Base-by-base conservation (phyloP, 2,797 vertebrate genomes). In the Sebastes wilsoni region DNA sequence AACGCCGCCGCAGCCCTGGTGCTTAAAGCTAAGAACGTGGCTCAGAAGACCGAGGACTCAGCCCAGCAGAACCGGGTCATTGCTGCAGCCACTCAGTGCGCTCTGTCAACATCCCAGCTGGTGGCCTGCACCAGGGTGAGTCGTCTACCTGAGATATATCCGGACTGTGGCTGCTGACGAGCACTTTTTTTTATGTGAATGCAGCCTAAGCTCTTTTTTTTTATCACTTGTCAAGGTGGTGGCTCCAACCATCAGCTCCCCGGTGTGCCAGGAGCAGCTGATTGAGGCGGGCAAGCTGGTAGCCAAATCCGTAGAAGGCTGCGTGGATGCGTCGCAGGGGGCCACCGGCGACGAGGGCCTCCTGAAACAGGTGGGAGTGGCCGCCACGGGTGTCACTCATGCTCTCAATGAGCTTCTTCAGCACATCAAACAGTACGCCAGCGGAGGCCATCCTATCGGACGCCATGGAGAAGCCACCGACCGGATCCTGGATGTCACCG, bases 71-170 rank as follows among this genome's bases (percentile, higher is more conserved):
- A 97, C 8, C 96, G 98, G 11, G 98, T 99, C 80, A 99, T 99
- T 0, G 97, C 98, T 0, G 98, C 99, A 0, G 99, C 99, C 61
- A 99, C 98, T 0, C 98, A 99, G 88, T 99, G 98, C 0, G 98
- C 98, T 28, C 95, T 99, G 75, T 99, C 98, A 71, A 99, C 99
- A 6, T 99, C 99, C 61, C 99, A 99, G 90, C 96, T 99, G 75
- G 99, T 99, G 77, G 98, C 99, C 30, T 99, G 99, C 88, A 99
- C 99, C 70, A 96, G 98, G 96, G 98, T 99, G 87, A 96, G 96
- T 64, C 18, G 1, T 3, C 56, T 7, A 5, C 25, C 20, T 46
- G 3, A 36, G 18, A 30, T 1, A 11, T 2, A 23, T 32, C 23
- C n/a, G 0, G 14, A 20, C 42, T 49, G 16, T 49, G 42, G 42